A percentile compares a stretch with the other conserved stretches of the same genome.
phyloP scores from a whole-genome alignment of 2,113 vertebrate genomes.

The Salvator merianae region DNA sequence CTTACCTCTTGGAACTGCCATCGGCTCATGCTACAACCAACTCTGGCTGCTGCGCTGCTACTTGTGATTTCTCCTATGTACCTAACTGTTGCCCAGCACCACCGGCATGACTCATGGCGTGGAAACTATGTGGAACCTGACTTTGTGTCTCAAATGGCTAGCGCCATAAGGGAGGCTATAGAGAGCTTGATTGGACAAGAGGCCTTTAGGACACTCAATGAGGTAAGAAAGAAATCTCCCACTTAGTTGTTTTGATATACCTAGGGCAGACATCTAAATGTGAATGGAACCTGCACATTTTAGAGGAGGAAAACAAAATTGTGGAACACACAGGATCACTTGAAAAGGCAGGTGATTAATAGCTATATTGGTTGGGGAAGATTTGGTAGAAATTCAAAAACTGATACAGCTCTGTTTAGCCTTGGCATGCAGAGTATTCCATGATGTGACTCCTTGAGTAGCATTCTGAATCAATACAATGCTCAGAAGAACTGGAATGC shows the following conservation, averaged over 20 bases:
- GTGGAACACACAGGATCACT: not conserved
- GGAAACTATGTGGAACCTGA: constrained; percentile 5
- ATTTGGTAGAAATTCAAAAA: too few species aligned
- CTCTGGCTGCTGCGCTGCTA: constrained; percentile 10
- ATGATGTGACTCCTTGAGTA: too few species aligned
- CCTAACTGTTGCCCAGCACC: rapidly evolving
- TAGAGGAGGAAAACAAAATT: not conserved
- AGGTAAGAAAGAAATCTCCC: constrained; percentile 57
- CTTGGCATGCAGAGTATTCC: too few species aligned
- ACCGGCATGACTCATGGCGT: constrained; percentile 3
- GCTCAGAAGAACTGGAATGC: too few species aligned
- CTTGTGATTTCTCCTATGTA: not conserved
- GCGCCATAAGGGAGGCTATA: constrained; percentile 28
- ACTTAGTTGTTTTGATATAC: not conserved
- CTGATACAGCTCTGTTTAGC: too few species aligned
- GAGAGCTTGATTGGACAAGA: constrained; percentile 66
- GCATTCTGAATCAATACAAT: too few species aligned
- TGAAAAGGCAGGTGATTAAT: not conserved
- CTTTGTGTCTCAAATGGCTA: constrained; percentile 53
- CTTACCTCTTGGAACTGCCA: not conserved
- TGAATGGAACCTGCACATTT: not conserved
- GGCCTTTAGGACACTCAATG: constrained; percentile 39
- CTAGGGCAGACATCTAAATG: not conserved
- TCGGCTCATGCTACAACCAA: rapidly evolving
- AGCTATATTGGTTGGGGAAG: too few species aligned